phyloP scores from a whole-genome alignment of 2,888 invertebrate species.

The Coelopa pilipes region DNA sequence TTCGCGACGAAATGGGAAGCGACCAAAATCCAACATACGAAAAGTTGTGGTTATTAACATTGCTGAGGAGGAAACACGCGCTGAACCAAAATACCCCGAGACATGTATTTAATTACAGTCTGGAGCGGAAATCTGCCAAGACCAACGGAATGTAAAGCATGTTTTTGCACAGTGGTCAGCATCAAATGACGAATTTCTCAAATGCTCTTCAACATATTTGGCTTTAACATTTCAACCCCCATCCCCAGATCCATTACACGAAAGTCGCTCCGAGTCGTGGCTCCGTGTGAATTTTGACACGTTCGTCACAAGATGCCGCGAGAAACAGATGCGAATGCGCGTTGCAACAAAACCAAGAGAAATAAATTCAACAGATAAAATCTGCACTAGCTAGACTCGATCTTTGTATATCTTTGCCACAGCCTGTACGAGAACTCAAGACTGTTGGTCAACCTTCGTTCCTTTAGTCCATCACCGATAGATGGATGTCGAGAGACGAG shows the following conservation, averaged over 20 bases:
- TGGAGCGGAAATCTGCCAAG: conserved; percentile 27
- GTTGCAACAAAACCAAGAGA: no score
- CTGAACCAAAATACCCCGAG: background rate
- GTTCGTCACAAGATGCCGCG: background rate
- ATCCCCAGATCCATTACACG: no score
- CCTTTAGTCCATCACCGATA: no score
- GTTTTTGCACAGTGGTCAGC: conserved; percentile 11
- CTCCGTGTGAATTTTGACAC: conserved; percentile 28
- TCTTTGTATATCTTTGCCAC: no score
- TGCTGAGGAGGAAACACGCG: background rate
- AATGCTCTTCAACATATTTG: background rate
- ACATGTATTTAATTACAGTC: conserved; percentile 18
- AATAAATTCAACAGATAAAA: no score
- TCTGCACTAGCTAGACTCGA: no score
- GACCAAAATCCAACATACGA: background rate
- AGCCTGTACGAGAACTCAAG: no score
- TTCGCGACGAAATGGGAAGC: background rate
- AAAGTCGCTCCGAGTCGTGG: background rate
- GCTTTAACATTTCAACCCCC: no score
- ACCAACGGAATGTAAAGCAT: conserved; percentile 15
- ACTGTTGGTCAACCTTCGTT: no score
- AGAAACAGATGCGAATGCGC: no score
- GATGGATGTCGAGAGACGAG: no score
- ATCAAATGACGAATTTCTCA: conserved; percentile 30
- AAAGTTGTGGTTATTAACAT: no score